Percentiles rank a stretch among this genome's conserved stretches.
Conservation (phyloP, 1,140 invertebrate species). For the Tetramorium parvispinum region DNA sequence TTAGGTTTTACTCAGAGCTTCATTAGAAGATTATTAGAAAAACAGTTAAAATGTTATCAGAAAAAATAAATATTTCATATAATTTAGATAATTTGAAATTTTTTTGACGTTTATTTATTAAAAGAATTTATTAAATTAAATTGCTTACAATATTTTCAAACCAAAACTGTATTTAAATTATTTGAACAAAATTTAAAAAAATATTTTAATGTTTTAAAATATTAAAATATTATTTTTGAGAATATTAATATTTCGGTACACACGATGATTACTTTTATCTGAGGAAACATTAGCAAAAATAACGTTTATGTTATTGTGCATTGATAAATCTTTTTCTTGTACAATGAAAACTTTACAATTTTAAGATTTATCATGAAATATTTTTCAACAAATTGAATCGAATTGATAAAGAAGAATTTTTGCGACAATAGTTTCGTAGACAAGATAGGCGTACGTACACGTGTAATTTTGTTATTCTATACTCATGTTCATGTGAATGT, state of each 20-base stretch:
- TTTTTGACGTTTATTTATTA: slow-evolving; percentile 1
- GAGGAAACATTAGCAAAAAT: background rate
- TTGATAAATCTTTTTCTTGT: background rate
- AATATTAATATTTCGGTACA: background rate
- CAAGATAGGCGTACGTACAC: background rate
- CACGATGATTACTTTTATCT: background rate
- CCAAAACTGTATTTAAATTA: background rate
- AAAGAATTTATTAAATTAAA: background rate
- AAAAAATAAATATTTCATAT: background rate
- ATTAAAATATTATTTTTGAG: background rate
- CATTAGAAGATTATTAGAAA: background rate
- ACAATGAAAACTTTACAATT: no score
- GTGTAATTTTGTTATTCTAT: background rate
- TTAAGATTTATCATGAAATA: background rate
- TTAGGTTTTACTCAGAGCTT: background rate
- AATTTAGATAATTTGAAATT: background rate
- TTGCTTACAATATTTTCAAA: background rate
- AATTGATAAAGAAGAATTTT: background rate
- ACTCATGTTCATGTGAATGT: background rate
- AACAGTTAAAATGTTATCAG: slow-evolving; percentile 41
- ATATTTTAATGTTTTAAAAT: background rate
- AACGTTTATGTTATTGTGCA: background rate
- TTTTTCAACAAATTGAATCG: background rate
- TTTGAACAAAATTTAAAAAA: background rate
- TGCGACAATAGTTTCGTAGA: background rate